Percentiles rank a stretch among this genome's conserved stretches.
These are phyloP conservation scores for Ispidina lecontei DNA, from an alignment of 2,797 vertebrate species.

Conservation along the genomic window DNA sequence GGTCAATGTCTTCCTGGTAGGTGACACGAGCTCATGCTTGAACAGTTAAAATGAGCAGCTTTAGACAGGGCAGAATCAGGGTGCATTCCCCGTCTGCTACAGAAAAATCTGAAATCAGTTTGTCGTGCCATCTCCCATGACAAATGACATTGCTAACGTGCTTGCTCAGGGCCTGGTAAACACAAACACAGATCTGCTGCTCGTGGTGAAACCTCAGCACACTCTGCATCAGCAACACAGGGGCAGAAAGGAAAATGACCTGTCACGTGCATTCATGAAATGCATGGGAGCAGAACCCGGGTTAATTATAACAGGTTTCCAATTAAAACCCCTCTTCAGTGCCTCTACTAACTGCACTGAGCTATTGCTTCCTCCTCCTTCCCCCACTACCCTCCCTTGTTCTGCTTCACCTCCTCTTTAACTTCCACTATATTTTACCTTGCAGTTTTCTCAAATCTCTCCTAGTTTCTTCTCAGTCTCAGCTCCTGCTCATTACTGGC, in stretches of 20 bases:
- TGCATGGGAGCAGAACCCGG: neutral
- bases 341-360: neutral
- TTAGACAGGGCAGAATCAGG: slow-evolving; percentile 21
- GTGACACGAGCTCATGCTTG: slow-evolving; percentile 31
- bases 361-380: neutral
- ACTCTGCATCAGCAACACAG: neutral
- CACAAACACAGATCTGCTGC: neutral
- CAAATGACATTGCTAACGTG: neutral
- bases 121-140: neutral
- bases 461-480: neutral
- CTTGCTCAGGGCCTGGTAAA: neutral
- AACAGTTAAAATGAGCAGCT: slow-evolving; percentile 17
- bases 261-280: slow-evolving; percentile 1
- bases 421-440: neutral
- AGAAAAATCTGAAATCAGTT: neutral
- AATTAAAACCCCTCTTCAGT: slow-evolving; percentile 11
- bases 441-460: neutral
- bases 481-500: neutral
- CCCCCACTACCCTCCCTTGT: neutral
- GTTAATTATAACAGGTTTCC: slow-evolving; percentile 7
- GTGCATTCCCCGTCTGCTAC: neutral
- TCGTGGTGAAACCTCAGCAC: neutral
- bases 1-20: slow-evolving; percentile 23
- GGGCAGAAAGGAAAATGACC: neutral
- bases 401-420: neutral